Conservation (phyloP, 1,140 invertebrate genomes). For the Tetramorium simillimum region DNA sequence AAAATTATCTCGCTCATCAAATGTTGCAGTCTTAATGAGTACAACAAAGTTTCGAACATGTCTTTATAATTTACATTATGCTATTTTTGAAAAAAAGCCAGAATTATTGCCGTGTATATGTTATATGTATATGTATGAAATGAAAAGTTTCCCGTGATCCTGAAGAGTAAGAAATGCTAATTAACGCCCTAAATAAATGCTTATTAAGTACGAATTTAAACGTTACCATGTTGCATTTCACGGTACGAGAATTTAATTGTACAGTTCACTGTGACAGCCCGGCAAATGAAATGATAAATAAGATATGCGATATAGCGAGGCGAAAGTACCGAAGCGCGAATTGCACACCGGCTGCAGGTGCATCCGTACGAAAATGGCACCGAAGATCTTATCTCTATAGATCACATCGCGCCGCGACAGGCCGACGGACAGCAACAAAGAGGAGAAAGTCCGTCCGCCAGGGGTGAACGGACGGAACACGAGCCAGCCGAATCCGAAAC, state of each 20-base stretch:
- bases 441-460: constrained; percentile 60
- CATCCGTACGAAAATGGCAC: constrained; percentile 24
- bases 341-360: constrained; percentile 62
- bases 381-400: constrained; percentile 60
- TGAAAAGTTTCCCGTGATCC: neutral
- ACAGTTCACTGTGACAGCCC: neutral
- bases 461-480: constrained; percentile 64
- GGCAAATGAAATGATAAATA: constrained; percentile 33
- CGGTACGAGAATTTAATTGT: constrained; percentile 20
- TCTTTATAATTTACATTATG: neutral
- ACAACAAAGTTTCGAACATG: neutral
- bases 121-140: neutral
- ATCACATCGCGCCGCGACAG: constrained; percentile 44
- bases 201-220: constrained; percentile 20
- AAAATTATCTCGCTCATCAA: neutral
- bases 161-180: neutral
- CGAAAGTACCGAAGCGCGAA: constrained; percentile 46
- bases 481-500: neutral
- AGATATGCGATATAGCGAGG: constrained; percentile 7
- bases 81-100: neutral
- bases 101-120: neutral
- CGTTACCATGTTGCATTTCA: neutral
- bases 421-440: constrained; percentile 48
- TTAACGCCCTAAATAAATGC: neutral
- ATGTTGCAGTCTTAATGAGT: neutral